These are phyloP conservation scores for Cotesia congregata DNA, from an alignment of 2,888 invertebrate genomes.

Conservation along the genomic window DNA sequence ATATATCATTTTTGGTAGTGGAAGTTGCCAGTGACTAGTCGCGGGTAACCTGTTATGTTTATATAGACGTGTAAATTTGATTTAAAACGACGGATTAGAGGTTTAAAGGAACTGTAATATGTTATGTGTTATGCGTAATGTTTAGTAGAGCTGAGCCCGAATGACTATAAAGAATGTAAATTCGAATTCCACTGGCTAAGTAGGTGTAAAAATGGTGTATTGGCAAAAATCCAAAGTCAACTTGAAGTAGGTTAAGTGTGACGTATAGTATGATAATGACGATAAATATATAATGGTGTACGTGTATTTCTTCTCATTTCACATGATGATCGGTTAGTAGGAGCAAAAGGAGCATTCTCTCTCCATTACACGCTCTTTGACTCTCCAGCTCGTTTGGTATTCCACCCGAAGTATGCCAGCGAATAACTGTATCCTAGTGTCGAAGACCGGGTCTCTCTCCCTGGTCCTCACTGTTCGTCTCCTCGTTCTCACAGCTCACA, in stretches of 20 bases:
- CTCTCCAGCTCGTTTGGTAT: conserved; percentile 57
- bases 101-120: too few species aligned
- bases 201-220: neutral
- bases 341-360: conserved; percentile 10
- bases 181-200: neutral
- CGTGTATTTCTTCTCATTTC: conserved; percentile 1
- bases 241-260: neutral
- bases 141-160: too few species aligned
- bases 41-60: too few species aligned
- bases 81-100: too few species aligned
- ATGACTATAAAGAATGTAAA: too few species aligned
- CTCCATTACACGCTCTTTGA: conserved; percentile 33
- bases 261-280: neutral
- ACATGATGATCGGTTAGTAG: neutral
- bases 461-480: conserved; percentile 18
- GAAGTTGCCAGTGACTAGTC: too few species aligned
- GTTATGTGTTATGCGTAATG: too few species aligned
- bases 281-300: conserved; percentile 1
- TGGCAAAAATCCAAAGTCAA: neutral
- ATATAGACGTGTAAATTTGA: too few species aligned
- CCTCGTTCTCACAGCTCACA: neutral
- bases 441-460: conserved; percentile 40
- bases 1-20: too few species aligned
- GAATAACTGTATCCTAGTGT: conserved; percentile 61
- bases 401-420: conserved; percentile 62